A percentile compares a stretch with the other conserved stretches of the same genome.
Conservation (phyloP, 2,888 invertebrate genomes). For the Drosophila anomalipes region DNA sequence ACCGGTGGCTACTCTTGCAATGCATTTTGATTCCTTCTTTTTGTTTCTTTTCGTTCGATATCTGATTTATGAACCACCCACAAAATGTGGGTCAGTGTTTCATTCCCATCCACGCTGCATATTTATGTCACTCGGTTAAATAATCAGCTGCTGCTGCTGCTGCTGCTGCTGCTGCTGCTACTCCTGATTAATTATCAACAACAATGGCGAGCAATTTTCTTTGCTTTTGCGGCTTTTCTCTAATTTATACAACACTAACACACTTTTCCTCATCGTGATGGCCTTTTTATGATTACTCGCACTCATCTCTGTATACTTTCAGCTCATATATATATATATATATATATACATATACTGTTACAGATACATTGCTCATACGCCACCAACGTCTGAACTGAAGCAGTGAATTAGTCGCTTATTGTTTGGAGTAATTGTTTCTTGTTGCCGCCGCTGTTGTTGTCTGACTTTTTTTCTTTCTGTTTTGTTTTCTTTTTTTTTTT, state of each 20-base stretch:
- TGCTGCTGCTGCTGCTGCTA: constrained; percentile 1
- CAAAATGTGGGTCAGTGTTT: constrained; percentile 64
- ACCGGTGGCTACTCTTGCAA: constrained; percentile 59
- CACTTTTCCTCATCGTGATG: constrained; percentile 70
- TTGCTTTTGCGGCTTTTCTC: constrained; percentile 58
- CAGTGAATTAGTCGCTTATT: constrained; percentile 77
- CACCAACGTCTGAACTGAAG: constrained; percentile 52
- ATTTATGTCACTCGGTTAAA: constrained; percentile 79
- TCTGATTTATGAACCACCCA: constrained; percentile 51
- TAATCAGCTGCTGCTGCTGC: constrained; percentile 48
- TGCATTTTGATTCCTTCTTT: constrained; percentile 59
- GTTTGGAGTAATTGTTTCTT: constrained; percentile 77
- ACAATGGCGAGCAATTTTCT: constrained; percentile 61
- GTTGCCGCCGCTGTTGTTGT: constrained; percentile 54
- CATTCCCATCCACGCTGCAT: constrained; percentile 33
- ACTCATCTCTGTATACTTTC: constrained; percentile 51
- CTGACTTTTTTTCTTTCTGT: constrained; percentile 27
- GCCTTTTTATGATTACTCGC: constrained; percentile 74
- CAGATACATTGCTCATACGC: constrained; percentile 46
- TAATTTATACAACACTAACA: constrained; percentile 54
- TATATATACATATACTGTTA: constrained; percentile 1
- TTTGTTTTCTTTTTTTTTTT: constrained; percentile 20
- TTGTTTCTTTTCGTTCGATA: constrained; percentile 39
- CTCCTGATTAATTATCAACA: constrained; percentile 65
- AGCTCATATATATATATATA: constrained; percentile 14